A percentile compares a stretch with the other conserved stretches of the same genome.
Evolutionary conservation across 2,797 vertebrate species (phyloP).

Genomic region (Melanotaenia nigrans): DNA sequence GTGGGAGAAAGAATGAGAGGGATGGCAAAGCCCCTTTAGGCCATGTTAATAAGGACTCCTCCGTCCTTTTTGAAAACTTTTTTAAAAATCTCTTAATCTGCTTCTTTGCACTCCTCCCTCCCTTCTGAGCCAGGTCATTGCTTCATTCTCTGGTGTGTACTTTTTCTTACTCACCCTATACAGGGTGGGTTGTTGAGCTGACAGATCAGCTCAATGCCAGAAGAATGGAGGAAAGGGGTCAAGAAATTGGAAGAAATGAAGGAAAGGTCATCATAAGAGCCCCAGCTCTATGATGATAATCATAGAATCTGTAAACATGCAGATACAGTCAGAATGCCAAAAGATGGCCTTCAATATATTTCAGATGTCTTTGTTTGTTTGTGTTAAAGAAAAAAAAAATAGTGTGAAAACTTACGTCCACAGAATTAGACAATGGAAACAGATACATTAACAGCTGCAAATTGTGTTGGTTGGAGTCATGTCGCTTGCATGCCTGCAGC

Average conservation of each 20-base stretch:
- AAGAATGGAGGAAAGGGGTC: conserved; percentile 37
- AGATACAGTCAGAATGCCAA: conserved; percentile 1
- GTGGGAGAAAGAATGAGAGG: conserved; percentile 60
- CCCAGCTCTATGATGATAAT: background rate
- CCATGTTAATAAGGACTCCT: conserved; percentile 54
- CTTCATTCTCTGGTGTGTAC: conserved; percentile 62
- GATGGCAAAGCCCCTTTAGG: conserved; percentile 56
- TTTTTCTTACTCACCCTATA: conserved; percentile 37
- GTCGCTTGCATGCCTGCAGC: fast-evolving
- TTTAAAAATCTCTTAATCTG: conserved; percentile 15
- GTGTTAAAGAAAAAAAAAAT: background rate
- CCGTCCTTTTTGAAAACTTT: conserved; percentile 34
- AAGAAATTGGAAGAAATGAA: conserved; percentile 22
- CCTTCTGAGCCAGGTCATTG: conserved; percentile 69
- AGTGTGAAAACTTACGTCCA: background rate
- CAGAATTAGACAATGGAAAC: background rate
- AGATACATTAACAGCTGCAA: background rate
- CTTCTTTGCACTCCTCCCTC: conserved; percentile 53
- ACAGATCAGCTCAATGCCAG: conserved; percentile 59
- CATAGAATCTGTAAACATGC: background rate
- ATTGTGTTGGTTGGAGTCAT: background rate
- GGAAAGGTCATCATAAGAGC: background rate
- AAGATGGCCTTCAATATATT: conserved; percentile 5
- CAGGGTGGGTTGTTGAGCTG: conserved; percentile 15
- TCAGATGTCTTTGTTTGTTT: background rate